A percentile compares a stretch with the other conserved stretches of the same genome.
phyloP scores from a whole-genome alignment of 2,797 vertebrate species.

The Ispidina picta region DNA sequence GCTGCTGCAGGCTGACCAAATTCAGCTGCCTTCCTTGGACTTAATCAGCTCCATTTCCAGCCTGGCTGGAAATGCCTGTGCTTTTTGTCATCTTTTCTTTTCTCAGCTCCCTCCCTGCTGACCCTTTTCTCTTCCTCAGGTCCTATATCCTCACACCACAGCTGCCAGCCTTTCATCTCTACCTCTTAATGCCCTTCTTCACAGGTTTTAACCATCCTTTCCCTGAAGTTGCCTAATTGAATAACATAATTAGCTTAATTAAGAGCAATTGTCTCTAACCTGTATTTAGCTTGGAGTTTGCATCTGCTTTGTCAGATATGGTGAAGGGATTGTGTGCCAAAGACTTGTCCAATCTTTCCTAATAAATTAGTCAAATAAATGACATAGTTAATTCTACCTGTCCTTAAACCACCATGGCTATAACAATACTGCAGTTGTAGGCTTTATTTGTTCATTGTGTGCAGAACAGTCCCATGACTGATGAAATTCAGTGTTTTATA shows the following conservation, averaged over 20 bases:
- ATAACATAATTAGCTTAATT: not conserved
- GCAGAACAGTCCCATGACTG: not conserved
- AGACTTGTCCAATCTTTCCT: not conserved
- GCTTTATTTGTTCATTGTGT: not conserved
- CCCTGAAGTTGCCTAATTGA: not conserved
- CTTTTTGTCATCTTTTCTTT: not conserved
- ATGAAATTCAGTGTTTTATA: not conserved
- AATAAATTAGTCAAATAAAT: not conserved
- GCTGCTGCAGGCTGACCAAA: not conserved
- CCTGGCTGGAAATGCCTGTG: fast-evolving
- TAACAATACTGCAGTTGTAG: not conserved
- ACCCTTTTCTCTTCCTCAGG: not conserved
- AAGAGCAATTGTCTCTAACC: not conserved
- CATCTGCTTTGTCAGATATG: not conserved
- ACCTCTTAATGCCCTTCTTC: not conserved
- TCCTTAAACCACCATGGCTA: not conserved
- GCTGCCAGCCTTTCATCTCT: not conserved
- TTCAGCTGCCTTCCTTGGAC: not conserved
- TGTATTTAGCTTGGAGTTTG: not conserved
- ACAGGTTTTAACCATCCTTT: not conserved
- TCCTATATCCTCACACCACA: not conserved
- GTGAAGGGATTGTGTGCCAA: not conserved
- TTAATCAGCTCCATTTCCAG: not conserved
- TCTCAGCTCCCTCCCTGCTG: not conserved
- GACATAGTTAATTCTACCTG: not conserved